Percentiles rank a stretch among this genome's conserved stretches.
These are phyloP conservation scores for Cardinalis cardinalis DNA, from an alignment of 2,113 vertebrate species.

Conservation along the genomic window DNA sequence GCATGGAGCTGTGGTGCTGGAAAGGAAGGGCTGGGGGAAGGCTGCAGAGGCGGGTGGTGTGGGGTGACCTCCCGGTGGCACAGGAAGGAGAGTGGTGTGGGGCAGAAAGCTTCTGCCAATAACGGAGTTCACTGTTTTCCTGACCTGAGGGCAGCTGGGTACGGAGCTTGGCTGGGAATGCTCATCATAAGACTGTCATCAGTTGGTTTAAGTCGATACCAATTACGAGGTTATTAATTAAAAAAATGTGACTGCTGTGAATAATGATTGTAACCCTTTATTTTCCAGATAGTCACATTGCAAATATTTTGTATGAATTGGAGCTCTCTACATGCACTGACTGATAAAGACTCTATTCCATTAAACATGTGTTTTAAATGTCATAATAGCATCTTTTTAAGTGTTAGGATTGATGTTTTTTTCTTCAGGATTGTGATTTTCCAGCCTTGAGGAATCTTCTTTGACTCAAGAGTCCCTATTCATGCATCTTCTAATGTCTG, in stretches of 20 bases:
- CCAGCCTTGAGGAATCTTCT: not conserved
- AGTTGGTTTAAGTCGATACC: constrained; percentile 68
- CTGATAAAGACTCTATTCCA: not conserved
- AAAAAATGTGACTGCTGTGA: constrained; percentile 60
- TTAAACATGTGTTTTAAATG: not conserved
- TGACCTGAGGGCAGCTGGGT: constrained; percentile 48
- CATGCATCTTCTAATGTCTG: not conserved
- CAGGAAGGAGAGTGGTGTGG: constrained; percentile 10
- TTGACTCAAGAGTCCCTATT: not conserved
- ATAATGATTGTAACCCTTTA: constrained; percentile 51
- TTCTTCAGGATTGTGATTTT: not conserved
- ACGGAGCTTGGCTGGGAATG: constrained; percentile 49
- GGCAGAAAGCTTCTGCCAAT: constrained; percentile 26
- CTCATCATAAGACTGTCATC: constrained; percentile 69
- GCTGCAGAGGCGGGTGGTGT: not conserved
- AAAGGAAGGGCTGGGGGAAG: not conserved
- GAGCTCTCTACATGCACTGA: not conserved
- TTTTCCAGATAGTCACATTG: not conserved
- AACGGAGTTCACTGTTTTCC: constrained; percentile 54
- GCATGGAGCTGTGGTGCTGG: not conserved
- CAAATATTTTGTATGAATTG: not conserved
- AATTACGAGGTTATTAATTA: constrained; percentile 79
- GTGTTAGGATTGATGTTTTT: not conserved
- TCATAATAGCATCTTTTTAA: not conserved
- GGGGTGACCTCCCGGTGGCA: not conserved